These are phyloP conservation scores for Theonella swinhoei DNA, from an alignment of 37 sponge, comb jelly and placozoan species.

Conservation along the genomic window DNA sequence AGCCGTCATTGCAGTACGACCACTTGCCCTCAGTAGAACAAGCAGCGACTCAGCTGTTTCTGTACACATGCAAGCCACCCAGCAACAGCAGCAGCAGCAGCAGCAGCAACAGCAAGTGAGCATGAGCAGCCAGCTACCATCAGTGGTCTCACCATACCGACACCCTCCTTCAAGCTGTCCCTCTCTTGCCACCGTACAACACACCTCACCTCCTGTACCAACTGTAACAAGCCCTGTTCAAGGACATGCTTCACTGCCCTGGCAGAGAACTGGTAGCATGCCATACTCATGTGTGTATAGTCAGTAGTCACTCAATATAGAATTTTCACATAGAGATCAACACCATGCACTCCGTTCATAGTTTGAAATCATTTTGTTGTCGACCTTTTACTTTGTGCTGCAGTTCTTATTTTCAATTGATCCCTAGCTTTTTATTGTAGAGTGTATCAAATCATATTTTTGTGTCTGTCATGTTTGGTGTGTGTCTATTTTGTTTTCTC, in stretches of 20 bases:
- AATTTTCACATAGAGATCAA: too few relatives aligned
- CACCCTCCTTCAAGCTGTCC: slow-evolving; percentile 16
- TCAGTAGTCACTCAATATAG: slow-evolving; percentile 21
- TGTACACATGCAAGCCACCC: slow-evolving; percentile 26
- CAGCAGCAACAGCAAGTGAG: neutral
- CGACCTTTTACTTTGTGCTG: neutral
- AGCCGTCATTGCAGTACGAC: slow-evolving; percentile 32
- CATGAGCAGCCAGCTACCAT: too few relatives aligned
- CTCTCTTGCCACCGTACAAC: slow-evolving; percentile 42
- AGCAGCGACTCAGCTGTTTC: slow-evolving; percentile 55
- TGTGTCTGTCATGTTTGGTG: neutral
- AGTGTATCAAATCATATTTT: too few relatives aligned
- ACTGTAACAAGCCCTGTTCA: neutral
- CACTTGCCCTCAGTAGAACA: slow-evolving; percentile 55
- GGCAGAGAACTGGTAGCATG: slow-evolving; percentile 46
- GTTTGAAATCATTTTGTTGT: neutral
- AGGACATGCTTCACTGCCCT: slow-evolving; percentile 22
- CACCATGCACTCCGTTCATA: too few relatives aligned
- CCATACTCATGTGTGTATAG: slow-evolving; percentile 27
- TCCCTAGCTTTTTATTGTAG: neutral
- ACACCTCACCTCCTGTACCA: neutral
- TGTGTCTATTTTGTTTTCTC: neutral
- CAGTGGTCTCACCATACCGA: neutral
- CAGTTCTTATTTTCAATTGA: neutral
- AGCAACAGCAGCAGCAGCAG: neutral